Base-by-base conservation (phyloP, 2,113 vertebrate species). In the Chaetodon trifascialis region DNA sequence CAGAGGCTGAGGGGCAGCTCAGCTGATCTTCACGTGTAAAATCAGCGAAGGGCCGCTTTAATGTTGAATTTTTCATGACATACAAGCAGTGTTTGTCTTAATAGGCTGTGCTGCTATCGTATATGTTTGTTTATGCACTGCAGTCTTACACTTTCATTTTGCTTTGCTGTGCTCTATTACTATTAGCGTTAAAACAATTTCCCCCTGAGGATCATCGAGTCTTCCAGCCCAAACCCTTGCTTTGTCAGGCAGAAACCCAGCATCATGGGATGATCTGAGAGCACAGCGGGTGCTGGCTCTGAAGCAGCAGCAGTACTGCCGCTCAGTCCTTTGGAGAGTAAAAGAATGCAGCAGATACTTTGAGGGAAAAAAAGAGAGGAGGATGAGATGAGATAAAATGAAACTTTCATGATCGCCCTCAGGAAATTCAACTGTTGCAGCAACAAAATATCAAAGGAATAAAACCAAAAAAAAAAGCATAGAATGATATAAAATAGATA, bases 381-480 rank as follows among this genome's bases (percentile, higher is more conserved):
- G 51, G 76, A 72, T 21, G 68, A 76, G 62, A 81, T 65, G 49
- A 87, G 76, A 83, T 56, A 4, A 83, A 76, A 91, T 86, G 49
- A 88, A 89, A 84, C 83, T 82, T 89, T 88, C 78, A 88, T 77
- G 81, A 86, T 82, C 19, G 44, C 83, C 83, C 73, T 1, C 67
- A 76, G 75, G 85, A 86, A 82, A 79, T 40, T 66, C 10, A 82
- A 83, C 69, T 60, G 65, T 58, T 65, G 81, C 73, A 52, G 80
- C 36, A 75, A 76, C 58, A 69, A 80, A 84, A 79, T 55, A 85
- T 55, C 52, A 73, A 56, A 85, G 42, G 59, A 59, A 65, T 23
- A 16, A 58, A 52, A 59, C 60, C 72, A 74, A 52, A 58, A 4
- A 30, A 62, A 30, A 30, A 30, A 30, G 30, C 30, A 19, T 64